Evolutionary conservation across 2,888 invertebrate genomes (phyloP).

Genomic region (Pristionchus fissidentatus): DNA sequence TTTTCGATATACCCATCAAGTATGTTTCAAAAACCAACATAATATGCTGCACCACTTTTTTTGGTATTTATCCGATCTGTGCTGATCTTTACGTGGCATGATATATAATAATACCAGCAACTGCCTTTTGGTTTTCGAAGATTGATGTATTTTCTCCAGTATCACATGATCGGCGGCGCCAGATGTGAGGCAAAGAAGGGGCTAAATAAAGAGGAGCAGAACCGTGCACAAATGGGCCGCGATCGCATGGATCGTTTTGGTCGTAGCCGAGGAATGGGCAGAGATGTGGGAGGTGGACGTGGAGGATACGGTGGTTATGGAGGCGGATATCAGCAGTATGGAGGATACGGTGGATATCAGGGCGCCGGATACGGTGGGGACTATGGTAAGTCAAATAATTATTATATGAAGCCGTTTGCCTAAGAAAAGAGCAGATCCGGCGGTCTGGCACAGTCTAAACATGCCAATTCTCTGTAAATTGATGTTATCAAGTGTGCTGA

Average conservation of each 20-base stretch:
- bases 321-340: conserved; percentile 37
- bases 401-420: too few relatives aligned
- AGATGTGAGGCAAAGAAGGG: conserved; percentile 76
- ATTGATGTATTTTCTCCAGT: conserved; percentile 25
- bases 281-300: conserved; percentile 51
- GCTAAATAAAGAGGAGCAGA: conserved; percentile 60
- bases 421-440: not conserved
- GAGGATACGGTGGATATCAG: conserved; percentile 32
- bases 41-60: too few relatives aligned
- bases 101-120: conserved; percentile 44
- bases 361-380: conserved; percentile 49
- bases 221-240: conserved; percentile 6
- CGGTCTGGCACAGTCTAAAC: too few relatives aligned
- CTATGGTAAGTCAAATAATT: conserved; percentile 44
- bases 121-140: conserved; percentile 26
- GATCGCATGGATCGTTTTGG: conserved; percentile 40
- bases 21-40: too few relatives aligned
- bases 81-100: too few relatives aligned
- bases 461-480: too few relatives aligned
- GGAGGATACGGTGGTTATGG: conserved; percentile 22
- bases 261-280: conserved; percentile 49
- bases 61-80: too few relatives aligned
- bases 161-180: conserved; percentile 71
- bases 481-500: too few relatives aligned
- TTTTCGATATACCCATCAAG: too few relatives aligned